Conservation (phyloP, 2,797 vertebrate species). For the Liasis olivaceus region DNA sequence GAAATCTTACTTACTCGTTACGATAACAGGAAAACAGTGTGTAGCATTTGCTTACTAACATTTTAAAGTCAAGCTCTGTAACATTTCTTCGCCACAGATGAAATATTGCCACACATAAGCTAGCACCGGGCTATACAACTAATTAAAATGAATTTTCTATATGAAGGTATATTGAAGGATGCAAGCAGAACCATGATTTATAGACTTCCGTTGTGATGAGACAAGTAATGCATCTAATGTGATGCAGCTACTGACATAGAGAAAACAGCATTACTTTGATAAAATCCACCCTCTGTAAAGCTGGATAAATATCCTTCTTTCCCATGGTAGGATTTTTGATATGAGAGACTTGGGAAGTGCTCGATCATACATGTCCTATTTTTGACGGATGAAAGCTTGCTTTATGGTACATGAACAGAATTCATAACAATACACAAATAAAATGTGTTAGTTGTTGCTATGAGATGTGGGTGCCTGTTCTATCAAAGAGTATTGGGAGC, state of each 20-base stretch:
- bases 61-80: conserved; percentile 24
- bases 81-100: neutral
- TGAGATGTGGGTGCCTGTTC: neutral
- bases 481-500: neutral
- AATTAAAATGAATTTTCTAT: conserved; percentile 42
- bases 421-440: neutral
- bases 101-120: conserved; percentile 25
- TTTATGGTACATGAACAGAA: neutral
- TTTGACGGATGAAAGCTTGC: neutral
- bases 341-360: neutral
- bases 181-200: conserved; percentile 31
- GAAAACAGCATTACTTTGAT: neutral
- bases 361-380: neutral
- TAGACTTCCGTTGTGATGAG: conserved; percentile 12
- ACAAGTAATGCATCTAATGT: conserved; percentile 3
- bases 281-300: conserved; percentile 5
- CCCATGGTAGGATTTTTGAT: neutral
- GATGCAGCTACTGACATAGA: neutral
- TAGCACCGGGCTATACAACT: conserved; percentile 18
- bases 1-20: neutral
- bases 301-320: conserved; percentile 10
- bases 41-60: neutral
- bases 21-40: neutral
- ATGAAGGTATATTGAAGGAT: neutral
- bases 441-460: neutral